Percentiles rank a stretch among this genome's conserved stretches.
These are phyloP conservation scores for Cyclina sinensis DNA, from an alignment of 1,140 invertebrate species.

Conservation along the genomic window DNA sequence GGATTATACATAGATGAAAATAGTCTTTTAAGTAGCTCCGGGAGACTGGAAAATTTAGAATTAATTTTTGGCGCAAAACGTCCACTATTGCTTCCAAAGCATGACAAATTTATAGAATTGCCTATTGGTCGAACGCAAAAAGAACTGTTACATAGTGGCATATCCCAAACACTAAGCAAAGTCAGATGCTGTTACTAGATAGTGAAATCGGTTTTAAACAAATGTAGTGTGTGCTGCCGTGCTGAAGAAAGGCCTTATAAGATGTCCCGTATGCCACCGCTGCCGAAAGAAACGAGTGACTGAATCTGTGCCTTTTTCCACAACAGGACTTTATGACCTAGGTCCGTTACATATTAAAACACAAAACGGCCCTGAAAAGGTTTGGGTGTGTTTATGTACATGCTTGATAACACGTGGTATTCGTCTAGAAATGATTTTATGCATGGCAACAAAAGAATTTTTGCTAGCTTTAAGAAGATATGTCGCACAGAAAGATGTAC, in stretches of 20 bases:
- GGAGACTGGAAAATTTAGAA: conserved; percentile 5
- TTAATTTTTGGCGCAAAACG: not conserved
- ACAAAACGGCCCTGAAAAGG: conserved; percentile 1
- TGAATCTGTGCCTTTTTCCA: not conserved
- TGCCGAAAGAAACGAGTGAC: not conserved
- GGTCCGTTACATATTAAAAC: conserved; percentile 21
- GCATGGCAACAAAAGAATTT: conserved; percentile 34
- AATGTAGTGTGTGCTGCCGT: conserved; percentile 21
- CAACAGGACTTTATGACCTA: conserved; percentile 12
- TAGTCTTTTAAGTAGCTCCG: conserved; percentile 5
- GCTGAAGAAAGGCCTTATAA: conserved; percentile 19
- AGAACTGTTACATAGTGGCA: conserved; percentile 17
- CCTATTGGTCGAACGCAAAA: not conserved
- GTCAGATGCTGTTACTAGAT: conserved; percentile 24
- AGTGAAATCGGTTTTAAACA: conserved; percentile 13
- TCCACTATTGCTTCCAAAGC: conserved; percentile 27
- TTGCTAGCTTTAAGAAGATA: conserved; percentile 14
- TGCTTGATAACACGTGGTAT: too few relatives aligned
- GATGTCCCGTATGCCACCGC: conserved; percentile 13
- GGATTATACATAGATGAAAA: conserved; percentile 22
- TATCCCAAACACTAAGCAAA: conserved; percentile 22
- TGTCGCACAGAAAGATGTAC: not conserved
- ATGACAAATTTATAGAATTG: not conserved
- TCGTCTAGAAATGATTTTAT: too few relatives aligned
- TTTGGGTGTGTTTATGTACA: too few relatives aligned